Evolutionary conservation across 2,888 invertebrate genomes (phyloP), one percentile per base, ranked within the genome.

Genomic region (Geophilus truncorum): DNA sequence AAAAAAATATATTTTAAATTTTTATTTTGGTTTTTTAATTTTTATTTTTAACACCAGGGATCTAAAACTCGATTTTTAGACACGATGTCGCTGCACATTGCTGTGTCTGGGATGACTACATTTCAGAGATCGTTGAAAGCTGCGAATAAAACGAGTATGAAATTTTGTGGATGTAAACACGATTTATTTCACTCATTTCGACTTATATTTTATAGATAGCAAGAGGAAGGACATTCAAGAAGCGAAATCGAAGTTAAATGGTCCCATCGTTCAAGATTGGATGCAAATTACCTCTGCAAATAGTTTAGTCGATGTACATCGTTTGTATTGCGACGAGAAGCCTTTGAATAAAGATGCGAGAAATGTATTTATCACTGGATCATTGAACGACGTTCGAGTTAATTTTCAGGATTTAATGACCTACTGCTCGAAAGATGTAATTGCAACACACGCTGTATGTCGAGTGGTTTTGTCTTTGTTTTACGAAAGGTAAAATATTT

Each of bases 61-160:
- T 87, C 89, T 1, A 86, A 87, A 78, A 89, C 92, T 0, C 90
- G 96, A 80, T 99, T 98, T 88, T 87, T 98, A 85, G 99, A 99
- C 87, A 99, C 99, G 0, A 97, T 99, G 97, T 97, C 98, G 0
- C 89, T 99, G 87, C 98, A 98, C 87, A 92, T 97, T 28, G 94
- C 95, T 82, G 91, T 97, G 0, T 95, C 95, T 86, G 99, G 99
- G 0, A 91, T 98, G 81, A 98, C 97, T 4, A 96, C 95, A 87
- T 95, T 94, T 86, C 98, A 98, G 87, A 90, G 97, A 81, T 90
- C 94, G 0, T 89, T 96, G 82, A 40, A 40, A 40, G 9, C 15
- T 10, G 15, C 1, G 3, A 15, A 15, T 12, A 40, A 40, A 40
- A 40, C 36, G 15, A 40, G 36, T 40, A 40, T 34, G 34, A 34